Conservation (phyloP, 1,140 invertebrate species). For the Drosophila pruinosa region DNA sequence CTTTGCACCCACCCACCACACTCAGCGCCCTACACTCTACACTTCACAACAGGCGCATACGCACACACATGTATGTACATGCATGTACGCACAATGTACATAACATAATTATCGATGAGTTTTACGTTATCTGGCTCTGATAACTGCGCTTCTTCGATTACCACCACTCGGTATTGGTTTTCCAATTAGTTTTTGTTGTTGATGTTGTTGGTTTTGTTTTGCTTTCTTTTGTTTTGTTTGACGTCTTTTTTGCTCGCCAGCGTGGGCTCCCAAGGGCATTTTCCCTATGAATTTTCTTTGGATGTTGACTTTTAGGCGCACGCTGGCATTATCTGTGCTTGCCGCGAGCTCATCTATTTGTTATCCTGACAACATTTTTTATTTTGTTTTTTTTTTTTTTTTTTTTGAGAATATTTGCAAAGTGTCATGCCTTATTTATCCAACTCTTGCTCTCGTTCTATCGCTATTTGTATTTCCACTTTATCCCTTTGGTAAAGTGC, state of each 20-base stretch:
- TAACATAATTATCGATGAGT: conserved; percentile 47
- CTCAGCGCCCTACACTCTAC: neutral
- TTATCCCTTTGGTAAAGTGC: conserved; percentile 20
- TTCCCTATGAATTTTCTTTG: conserved; percentile 4
- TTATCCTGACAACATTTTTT: conserved; percentile 14
- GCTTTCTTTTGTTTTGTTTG: conserved; percentile 44
- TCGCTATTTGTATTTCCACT: conserved; percentile 37
- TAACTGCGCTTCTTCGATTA: conserved; percentile 57
- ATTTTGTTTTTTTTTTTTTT: conserved; percentile 3
- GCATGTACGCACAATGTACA: conserved; percentile 8
- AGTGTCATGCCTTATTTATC: conserved; percentile 40
- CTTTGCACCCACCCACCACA: neutral
- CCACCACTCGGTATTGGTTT: conserved; percentile 61
- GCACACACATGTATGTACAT: neutral
- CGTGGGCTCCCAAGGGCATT: conserved; percentile 27
- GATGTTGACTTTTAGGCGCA: neutral
- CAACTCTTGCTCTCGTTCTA: conserved; percentile 25
- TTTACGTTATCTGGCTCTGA: conserved; percentile 44
- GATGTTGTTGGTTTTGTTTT: conserved; percentile 26
- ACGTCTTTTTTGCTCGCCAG: conserved; percentile 5
- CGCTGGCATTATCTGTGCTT: neutral
- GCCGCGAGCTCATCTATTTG: neutral
- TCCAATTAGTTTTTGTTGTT: conserved; percentile 65
- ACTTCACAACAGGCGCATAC: neutral
- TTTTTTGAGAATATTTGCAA: conserved; percentile 28